These are phyloP conservation scores for Gobiocypris rarus DNA, from an alignment of 2,113 vertebrate species.

Conservation along the genomic window DNA sequence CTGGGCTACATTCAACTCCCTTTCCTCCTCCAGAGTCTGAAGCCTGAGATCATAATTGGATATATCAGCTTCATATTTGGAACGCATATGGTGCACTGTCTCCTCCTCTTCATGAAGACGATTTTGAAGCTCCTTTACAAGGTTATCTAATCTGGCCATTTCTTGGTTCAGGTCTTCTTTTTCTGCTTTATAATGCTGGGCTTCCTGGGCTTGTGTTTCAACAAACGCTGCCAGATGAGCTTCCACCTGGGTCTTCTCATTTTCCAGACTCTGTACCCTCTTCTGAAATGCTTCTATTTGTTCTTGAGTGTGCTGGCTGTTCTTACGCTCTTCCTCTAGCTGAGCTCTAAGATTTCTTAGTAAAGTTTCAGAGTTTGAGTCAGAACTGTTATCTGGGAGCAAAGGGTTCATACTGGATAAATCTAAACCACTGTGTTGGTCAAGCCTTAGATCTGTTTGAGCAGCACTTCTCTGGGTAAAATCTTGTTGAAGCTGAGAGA, in stretches of 20 bases:
- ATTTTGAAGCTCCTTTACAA: slow-evolving; percentile 70
- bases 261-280: slow-evolving; percentile 65
- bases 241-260: slow-evolving; percentile 68
- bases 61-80: slow-evolving; percentile 63
- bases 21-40: slow-evolving; percentile 61
- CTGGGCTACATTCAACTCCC: slow-evolving; percentile 39
- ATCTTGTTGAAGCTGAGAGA: slow-evolving; percentile 58
- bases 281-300: slow-evolving; percentile 71
- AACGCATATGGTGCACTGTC: slow-evolving; percentile 19
- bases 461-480: slow-evolving; percentile 53
- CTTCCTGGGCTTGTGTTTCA: slow-evolving; percentile 71
- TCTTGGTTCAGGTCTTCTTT: slow-evolving; percentile 77
- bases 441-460: not conserved
- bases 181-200: slow-evolving; percentile 73
- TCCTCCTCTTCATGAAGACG: slow-evolving; percentile 67
- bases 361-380: slow-evolving; percentile 48
- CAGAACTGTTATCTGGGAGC: not conserved
- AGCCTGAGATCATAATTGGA: slow-evolving; percentile 61
- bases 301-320: slow-evolving; percentile 60
- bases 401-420: not conserved
- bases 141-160: slow-evolving; percentile 60
- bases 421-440: not conserved
- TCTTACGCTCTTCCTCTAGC: slow-evolving; percentile 68
- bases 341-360: slow-evolving; percentile 69
- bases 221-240: slow-evolving; percentile 67